Evolutionary conservation across 1,140 invertebrate genomes (phyloP), one percentile per base, ranked within the genome.

Genomic region (Mya arenaria): DNA sequence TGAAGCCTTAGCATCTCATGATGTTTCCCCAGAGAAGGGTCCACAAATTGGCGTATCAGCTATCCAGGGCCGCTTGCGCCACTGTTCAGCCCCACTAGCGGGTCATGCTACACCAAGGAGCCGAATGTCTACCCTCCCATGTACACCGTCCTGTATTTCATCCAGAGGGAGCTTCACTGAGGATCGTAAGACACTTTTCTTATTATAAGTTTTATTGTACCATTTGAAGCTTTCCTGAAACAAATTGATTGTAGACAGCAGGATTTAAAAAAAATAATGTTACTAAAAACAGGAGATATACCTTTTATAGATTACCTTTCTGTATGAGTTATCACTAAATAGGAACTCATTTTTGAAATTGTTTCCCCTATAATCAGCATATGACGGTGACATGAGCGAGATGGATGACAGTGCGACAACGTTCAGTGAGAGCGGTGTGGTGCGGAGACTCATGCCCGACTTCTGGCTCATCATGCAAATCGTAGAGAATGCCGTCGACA

Each of bases 391-490:
- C 80, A 94, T 94, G 48, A 95, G 94, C 92, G 94, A 95, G 77
- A 93, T 93, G 66, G 95, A 95, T 36, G 94, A 95, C 74, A 95
- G 95, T 75, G 88, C 87, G 28, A 95, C 86, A 37, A 85, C 80
- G 4, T 88, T 89, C 55, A 88, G 88, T 78, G 87, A 86, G 52
- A 85, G 87, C 28, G 89, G 87, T 74, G 85, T 86, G 28, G 73
- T 73, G 19, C 94, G 93, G 60, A 90, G 94, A 74, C 91, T 93
- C 15, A 87, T 96, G n/a, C 96, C 96, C 0, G 95, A 95, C 87
- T 97, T 97, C 91, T 97, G 96, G 96, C 91, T 97, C 1, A 95
- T 97, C 63, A 92, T 96, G 85, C 94, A 94, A 80, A 93, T 96
- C 19, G 93, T 94, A 73, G 88, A 92, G 55, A 94, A 94, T 83